Conservation (phyloP, 2,888 invertebrate species). For the Ptilodon capucinus region DNA sequence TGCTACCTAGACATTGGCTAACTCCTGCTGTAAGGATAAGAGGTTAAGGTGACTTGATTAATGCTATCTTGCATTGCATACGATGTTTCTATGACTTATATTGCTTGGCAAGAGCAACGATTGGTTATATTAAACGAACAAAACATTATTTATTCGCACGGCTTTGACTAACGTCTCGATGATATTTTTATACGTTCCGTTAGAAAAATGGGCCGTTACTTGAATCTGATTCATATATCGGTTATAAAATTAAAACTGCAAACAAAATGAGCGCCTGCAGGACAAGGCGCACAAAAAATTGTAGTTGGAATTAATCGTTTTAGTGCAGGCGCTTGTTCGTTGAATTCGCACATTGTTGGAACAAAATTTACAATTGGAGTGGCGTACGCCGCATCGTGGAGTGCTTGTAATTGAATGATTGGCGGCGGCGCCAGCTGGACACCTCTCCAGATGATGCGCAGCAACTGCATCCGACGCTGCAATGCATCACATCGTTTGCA, state of each 20-base stretch:
- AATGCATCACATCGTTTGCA: conserved; percentile 52
- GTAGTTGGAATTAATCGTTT: conserved; percentile 3
- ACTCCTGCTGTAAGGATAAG: not conserved
- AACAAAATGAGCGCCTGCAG: not conserved
- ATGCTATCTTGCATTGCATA: not conserved
- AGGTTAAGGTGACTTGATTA: not conserved
- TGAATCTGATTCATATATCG: too few relatives aligned
- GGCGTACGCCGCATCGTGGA: conserved; percentile 41
- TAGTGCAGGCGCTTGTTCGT: conserved; percentile 31
- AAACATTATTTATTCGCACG: too few relatives aligned
- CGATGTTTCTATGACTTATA: not conserved
- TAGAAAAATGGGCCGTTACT: too few relatives aligned
- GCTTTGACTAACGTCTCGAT: too few relatives aligned
- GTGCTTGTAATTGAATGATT: conserved; percentile 71
- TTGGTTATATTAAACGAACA: too few relatives aligned
- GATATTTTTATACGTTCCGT: too few relatives aligned
- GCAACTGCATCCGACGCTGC: conserved; percentile 54
- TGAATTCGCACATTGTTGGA: conserved; percentile 41
- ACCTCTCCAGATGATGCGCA: conserved; percentile 68
- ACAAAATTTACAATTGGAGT: conserved; percentile 54
- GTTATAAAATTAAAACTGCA: too few relatives aligned
- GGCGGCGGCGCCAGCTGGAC: conserved; percentile 66
- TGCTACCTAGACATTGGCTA: too few relatives aligned
- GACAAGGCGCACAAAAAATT: not conserved
- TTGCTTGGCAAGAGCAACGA: too few relatives aligned